A percentile compares a stretch with the other conserved stretches of the same genome.
These are phyloP conservation scores for Tragelaphus strepsiceros DNA, from an alignment of 2,113 vertebrate genomes.

Conservation along the genomic window DNA sequence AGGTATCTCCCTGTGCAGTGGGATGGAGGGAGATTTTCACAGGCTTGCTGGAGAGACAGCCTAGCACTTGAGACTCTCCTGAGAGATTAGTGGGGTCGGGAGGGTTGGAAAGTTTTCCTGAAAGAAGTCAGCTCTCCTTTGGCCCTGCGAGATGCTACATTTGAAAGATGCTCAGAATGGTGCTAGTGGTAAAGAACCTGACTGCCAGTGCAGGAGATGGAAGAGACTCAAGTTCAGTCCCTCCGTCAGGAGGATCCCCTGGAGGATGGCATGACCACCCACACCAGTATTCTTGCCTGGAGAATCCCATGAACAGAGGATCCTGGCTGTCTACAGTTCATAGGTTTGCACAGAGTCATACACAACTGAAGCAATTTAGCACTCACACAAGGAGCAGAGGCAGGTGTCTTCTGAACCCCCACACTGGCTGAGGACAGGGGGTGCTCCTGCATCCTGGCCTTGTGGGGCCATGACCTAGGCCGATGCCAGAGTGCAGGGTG, in stretches of 20 bases:
- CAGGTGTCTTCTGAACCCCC: background rate
- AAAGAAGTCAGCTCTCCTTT: background rate
- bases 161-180: background rate
- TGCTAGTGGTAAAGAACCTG: background rate
- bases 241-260: background rate
- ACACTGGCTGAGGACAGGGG: accelerated
- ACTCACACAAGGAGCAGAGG: background rate
- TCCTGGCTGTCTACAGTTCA: background rate
- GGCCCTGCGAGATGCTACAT: background rate
- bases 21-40: background rate
- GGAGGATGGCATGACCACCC: background rate
- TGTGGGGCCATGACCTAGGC: background rate
- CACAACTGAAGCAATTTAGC: background rate
- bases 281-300: background rate
- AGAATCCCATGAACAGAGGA: background rate
- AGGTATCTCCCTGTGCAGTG: accelerated
- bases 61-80: accelerated
- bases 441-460: background rate
- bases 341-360: background rate
- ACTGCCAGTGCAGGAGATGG: background rate
- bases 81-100: accelerated
- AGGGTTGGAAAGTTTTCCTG: background rate
- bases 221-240: background rate
- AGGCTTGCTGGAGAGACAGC: background rate
- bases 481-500: background rate